phyloP scores from a whole-genome alignment of 2,797 vertebrate genomes.

The Rhynchotus rufescens region DNA sequence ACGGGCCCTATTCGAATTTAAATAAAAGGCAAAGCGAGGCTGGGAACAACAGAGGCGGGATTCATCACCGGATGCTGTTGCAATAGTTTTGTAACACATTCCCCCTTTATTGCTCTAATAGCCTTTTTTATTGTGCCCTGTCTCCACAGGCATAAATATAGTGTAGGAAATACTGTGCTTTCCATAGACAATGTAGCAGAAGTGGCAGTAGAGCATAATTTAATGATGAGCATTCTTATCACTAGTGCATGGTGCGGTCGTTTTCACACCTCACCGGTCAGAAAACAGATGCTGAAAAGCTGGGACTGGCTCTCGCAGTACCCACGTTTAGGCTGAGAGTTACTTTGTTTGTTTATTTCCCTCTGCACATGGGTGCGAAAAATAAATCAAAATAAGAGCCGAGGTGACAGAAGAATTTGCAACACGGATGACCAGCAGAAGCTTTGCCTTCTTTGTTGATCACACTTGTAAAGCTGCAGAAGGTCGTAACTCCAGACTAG shows the following conservation, averaged over 20 bases:
- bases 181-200: neutral
- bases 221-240: constrained; percentile 12
- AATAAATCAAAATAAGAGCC: neutral
- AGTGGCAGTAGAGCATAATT: neutral
- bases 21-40: constrained; percentile 3
- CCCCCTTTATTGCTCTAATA: neutral
- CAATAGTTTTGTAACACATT: neutral
- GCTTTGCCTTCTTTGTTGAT: neutral
- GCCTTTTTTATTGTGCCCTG: neutral
- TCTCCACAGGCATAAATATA: constrained; percentile 3
- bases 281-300: neutral
- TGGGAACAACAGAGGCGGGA: neutral
- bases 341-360: neutral
- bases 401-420: neutral
- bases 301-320: neutral
- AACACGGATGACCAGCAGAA: neutral
- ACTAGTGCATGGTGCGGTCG: neutral
- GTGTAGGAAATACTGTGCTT: neutral
- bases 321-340: neutral
- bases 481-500: neutral
- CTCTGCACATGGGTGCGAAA: neutral
- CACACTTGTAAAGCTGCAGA: neutral
- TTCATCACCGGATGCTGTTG: neutral
- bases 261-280: neutral
- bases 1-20: neutral